phyloP scores from a whole-genome alignment of 2,113 vertebrate species.

The Pseudolaguvia tuberculata region DNA sequence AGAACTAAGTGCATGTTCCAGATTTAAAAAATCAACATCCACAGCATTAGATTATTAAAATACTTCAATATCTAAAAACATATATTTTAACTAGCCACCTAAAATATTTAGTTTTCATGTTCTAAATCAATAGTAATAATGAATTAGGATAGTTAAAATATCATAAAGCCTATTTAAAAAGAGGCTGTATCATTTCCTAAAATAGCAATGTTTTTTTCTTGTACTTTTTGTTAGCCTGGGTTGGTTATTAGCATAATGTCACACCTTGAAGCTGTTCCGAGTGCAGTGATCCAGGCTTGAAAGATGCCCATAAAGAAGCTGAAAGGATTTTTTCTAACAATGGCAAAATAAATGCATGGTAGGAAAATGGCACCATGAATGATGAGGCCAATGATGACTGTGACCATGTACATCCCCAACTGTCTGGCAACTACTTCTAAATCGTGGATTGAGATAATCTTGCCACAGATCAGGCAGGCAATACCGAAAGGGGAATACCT shows the following conservation, averaged over 20 bases:
- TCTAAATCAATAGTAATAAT: too few relatives aligned
- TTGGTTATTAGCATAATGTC: background rate
- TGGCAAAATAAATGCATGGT: constrained; percentile 89
- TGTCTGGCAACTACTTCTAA: constrained; percentile 93
- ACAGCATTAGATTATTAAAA: background rate
- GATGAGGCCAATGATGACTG: constrained; percentile 91
- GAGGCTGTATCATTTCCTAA: background rate
- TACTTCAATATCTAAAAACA: background rate
- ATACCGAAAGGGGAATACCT: constrained; percentile 99
- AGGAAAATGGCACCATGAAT: constrained; percentile 97
- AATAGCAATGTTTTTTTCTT: background rate
- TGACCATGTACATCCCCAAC: constrained; percentile 98
- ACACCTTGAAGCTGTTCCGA: constrained; percentile 97
- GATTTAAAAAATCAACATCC: background rate
- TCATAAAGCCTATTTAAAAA: background rate
- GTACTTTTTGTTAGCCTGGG: background rate
- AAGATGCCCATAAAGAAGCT: constrained; percentile 95
- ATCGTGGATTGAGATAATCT: constrained; percentile 97
- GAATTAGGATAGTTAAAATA: background rate
- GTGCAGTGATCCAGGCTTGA: constrained; percentile 98
- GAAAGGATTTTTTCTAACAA: constrained; percentile 96
- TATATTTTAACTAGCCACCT: background rate
- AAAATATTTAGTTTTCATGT: too few relatives aligned
- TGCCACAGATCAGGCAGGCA: constrained; percentile 95
- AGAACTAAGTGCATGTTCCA: background rate